Evolutionary conservation across 2,113 vertebrate genomes (phyloP), one percentile per base, ranked within the genome.

Genomic region (Pica pica): DNA sequence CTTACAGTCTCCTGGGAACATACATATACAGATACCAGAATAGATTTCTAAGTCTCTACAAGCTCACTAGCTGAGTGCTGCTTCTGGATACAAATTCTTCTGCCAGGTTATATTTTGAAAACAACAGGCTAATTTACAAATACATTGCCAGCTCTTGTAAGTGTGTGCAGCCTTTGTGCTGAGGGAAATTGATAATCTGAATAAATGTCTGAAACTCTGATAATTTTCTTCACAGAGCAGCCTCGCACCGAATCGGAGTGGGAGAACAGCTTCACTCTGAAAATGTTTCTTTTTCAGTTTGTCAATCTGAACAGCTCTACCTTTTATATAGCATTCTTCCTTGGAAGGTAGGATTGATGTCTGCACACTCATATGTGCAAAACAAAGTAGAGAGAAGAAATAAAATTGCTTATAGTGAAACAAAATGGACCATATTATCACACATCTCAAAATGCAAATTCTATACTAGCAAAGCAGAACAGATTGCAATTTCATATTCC

Each of bases 231-330:
- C 97, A 99, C 99, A 99, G 98, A 99, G 97, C 98, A 99, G 98
- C 99, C 99, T 67, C 99, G 99, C 93, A 99, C 99, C 1, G 99
- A 99, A 97, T 98, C 99, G 0, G 99, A 99, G 95, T 99, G 99
- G 98, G 99, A 99, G 97, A 99, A 99, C 98, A 99, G 99, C 98
- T 99, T 99, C 91, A 99, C 99, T 90, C 97, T 99, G 97, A 99
- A 99, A 98, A 99, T 99, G 99, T 99, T 99, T 98, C 98, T 99
- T 94, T 99, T 99, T 97, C 99, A 99, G 97, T 99, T 99, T 96
- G 99, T 99, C 97, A 99, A 99, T 97, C 98, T 99, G 97, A 99
- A 99, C 98, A 99, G 99, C 93, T 99, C 99, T 88, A 99, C 99
- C 8, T 99, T 99, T 98, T 99, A 99, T 97, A 99, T 99, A 19